Conservation (phyloP, 2,113 vertebrate genomes). For the Cyphomyrus discorhynchus region DNA sequence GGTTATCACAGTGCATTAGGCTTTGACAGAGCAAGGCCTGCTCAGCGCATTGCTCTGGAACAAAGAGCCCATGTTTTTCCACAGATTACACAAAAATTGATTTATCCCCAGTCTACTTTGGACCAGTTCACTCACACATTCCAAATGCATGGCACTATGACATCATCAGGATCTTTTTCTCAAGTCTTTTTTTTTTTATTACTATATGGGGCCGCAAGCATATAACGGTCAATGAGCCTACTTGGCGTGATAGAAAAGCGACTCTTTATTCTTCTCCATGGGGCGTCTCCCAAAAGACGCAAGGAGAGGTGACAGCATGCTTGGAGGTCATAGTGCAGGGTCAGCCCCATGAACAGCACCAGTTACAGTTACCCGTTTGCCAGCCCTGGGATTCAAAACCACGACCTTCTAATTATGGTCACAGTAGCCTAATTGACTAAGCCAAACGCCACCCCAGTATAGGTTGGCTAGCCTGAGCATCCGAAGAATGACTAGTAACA, state of each 20-base stretch:
- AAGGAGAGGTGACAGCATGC: not conserved
- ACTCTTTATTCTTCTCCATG: not conserved
- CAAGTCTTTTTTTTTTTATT: not conserved
- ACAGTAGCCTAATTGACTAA: not conserved
- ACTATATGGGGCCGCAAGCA: not conserved
- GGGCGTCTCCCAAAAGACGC: not conserved
- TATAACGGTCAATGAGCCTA: not conserved
- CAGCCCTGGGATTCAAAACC: not conserved
- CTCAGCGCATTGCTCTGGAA: not conserved
- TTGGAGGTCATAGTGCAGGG: not conserved
- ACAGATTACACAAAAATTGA: conserved; percentile 9
- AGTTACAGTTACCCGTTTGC: not conserved
- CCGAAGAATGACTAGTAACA: not conserved
- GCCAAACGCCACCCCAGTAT: not conserved
- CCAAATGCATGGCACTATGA: not conserved
- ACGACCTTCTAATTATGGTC: not conserved
- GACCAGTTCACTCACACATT: not conserved
- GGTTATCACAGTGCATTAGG: conserved; percentile 4
- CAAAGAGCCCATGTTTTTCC: not conserved
- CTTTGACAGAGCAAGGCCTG: not conserved
- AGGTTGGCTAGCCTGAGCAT: not conserved
- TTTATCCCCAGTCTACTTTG: not conserved
- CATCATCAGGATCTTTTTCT: not conserved
- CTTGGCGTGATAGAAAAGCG: not conserved
- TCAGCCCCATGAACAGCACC: not conserved